A percentile compares a stretch with the other conserved stretches of the same genome.
Evolutionary conservation across 2,113 vertebrate species (phyloP).

Genomic region (Ictalurus punctatus): DNA sequence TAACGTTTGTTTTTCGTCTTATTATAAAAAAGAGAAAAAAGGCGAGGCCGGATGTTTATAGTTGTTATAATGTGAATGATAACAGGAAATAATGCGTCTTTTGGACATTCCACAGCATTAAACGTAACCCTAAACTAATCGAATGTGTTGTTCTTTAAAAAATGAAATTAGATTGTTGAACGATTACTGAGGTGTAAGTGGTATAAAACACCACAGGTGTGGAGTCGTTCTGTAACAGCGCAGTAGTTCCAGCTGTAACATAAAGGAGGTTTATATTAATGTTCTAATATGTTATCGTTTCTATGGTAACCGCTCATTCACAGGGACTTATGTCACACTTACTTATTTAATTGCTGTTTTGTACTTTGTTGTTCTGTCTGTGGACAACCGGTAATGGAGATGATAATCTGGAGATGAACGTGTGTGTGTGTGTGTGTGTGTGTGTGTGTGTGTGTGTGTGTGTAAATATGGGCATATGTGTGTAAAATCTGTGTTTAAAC

Average conservation of each 20-base stretch:
- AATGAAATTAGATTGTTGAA: neutral
- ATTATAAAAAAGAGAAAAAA: neutral
- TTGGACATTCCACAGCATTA: neutral
- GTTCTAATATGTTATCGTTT: neutral
- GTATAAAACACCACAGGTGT: neutral
- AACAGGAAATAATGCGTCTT: neutral
- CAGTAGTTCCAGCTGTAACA: neutral
- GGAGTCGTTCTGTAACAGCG: neutral
- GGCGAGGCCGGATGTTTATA: neutral
- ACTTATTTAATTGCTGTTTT: neutral
- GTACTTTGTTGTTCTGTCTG: neutral
- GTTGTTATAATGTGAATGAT: neutral
- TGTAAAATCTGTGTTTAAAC: slow-evolving; percentile 13
- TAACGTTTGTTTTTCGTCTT: neutral
- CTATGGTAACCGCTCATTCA: neutral
- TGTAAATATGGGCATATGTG: slow-evolving; percentile 8
- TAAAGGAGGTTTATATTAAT: neutral
- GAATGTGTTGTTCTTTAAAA: neutral
- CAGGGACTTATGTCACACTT: neutral
- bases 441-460: slow-evolving; percentile 10
- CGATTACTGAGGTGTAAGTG: neutral
- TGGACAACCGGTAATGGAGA: neutral
- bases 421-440: slow-evolving; percentile 7
- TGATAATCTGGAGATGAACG: neutral
- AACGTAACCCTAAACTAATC: neutral